A percentile compares a stretch with the other conserved stretches of the same genome.
Conservation (phyloP, 2,797 vertebrate species). For the Numenius phaeopus region DNA sequence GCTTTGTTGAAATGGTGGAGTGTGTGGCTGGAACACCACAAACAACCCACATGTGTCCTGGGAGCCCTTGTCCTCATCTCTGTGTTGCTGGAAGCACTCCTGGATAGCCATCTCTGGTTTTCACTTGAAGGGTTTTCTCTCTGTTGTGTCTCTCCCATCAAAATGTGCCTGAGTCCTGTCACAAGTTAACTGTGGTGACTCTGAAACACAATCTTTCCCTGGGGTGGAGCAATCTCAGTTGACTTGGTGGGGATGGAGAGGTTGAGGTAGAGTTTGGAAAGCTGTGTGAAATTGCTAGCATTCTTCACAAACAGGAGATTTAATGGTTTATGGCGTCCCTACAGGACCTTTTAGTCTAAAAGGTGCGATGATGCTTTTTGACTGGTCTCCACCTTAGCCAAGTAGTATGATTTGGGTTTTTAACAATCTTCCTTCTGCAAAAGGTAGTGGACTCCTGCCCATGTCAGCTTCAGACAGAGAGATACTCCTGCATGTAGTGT, state of each 20-base stretch:
- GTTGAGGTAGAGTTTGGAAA: background rate
- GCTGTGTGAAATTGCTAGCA: rapidly evolving
- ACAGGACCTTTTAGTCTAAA: background rate
- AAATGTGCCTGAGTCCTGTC: background rate
- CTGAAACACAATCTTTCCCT: background rate
- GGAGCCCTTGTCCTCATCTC: rapidly evolving
- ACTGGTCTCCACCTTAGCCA: background rate
- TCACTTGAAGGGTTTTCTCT: background rate
- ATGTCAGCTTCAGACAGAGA: background rate
- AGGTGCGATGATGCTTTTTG: background rate
- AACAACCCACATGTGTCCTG: rapidly evolving
- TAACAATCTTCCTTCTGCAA: background rate
- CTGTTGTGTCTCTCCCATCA: background rate
- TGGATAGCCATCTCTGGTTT: background rate
- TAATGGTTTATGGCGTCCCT: background rate
- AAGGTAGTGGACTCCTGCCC: rapidly evolving
- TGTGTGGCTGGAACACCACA: rapidly evolving
- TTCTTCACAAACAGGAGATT: background rate
- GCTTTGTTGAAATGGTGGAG: background rate
- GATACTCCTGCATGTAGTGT: background rate
- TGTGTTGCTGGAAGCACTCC: background rate
- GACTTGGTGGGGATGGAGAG: background rate
- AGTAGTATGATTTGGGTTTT: background rate
- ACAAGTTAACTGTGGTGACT: background rate
- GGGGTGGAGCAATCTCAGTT: background rate